A percentile compares a stretch with the other conserved stretches of the same genome.
These are phyloP conservation scores for Crocuta crocuta DNA, from an alignment of 2,113 vertebrate species.

Conservation along the genomic window DNA sequence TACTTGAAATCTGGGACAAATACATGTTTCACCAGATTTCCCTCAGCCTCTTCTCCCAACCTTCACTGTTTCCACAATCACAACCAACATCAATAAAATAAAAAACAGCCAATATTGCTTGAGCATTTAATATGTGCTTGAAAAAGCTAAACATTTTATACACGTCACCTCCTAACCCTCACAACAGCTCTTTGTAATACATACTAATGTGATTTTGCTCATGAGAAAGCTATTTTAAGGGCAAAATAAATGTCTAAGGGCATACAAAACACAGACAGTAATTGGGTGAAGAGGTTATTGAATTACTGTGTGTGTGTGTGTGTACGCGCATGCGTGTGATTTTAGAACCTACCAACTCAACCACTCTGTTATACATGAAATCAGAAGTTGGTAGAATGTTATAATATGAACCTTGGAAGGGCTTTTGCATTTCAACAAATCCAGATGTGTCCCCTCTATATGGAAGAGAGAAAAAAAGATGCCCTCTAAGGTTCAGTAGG, in stretches of 20 bases:
- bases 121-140: not conserved
- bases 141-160: not conserved
- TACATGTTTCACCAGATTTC: too few species aligned
- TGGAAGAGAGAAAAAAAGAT: not conserved
- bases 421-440: not conserved
- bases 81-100: not conserved
- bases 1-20: not conserved
- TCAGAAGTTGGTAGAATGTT: not conserved
- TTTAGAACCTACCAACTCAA: not conserved
- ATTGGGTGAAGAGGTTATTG: not conserved
- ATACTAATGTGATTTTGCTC: not conserved
- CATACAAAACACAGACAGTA: not conserved
- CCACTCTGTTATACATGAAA: not conserved
- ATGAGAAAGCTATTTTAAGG: not conserved
- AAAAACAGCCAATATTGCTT: not conserved
- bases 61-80: not conserved
- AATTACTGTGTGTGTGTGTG: not conserved
- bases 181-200: not conserved
- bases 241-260: not conserved
- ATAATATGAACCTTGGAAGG: not conserved
- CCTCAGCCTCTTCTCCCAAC: rapidly evolving
- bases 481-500: not conserved
- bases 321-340: not conserved
- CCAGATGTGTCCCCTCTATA: not conserved
- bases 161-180: not conserved